Evolutionary conservation across 2,113 vertebrate species (phyloP).

Genomic region (Dinomys branickii): DNA sequence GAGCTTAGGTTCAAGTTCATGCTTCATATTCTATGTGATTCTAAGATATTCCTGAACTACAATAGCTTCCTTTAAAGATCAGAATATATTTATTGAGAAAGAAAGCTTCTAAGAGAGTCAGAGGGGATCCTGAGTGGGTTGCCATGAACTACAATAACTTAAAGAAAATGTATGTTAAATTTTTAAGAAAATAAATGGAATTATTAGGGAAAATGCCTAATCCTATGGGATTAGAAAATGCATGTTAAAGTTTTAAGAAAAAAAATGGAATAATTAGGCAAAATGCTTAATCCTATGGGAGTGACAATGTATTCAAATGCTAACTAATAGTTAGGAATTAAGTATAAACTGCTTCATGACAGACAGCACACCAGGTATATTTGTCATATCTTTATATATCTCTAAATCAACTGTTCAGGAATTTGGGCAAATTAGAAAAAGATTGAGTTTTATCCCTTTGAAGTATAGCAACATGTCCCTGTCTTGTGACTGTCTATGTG

Average conservation of each 20-base stretch:
- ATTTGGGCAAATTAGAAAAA: neutral
- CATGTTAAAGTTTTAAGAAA: neutral
- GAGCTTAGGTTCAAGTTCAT: neutral
- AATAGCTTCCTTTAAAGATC: neutral
- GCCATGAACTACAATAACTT: neutral
- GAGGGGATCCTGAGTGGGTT: too few species aligned
- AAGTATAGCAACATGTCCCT: neutral
- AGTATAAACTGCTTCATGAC: neutral
- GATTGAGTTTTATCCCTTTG: neutral
- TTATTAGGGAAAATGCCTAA: neutral
- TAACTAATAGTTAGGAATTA: neutral
- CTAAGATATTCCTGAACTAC: neutral
- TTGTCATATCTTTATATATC: too few species aligned
- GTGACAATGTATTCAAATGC: neutral
- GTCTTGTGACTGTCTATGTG: too few species aligned
- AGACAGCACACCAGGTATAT: too few species aligned
- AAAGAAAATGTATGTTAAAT: neutral
- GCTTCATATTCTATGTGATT: neutral
- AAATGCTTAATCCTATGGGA: neutral
- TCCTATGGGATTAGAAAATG: neutral
- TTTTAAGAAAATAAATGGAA: neutral
- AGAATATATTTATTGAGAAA: too few species aligned
- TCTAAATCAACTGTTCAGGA: neutral
- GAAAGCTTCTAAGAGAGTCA: too few species aligned
- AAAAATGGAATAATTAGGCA: neutral